These are phyloP conservation scores for Drosophila rellima DNA, from an alignment of 2,888 invertebrate genomes.

Conservation along the genomic window DNA sequence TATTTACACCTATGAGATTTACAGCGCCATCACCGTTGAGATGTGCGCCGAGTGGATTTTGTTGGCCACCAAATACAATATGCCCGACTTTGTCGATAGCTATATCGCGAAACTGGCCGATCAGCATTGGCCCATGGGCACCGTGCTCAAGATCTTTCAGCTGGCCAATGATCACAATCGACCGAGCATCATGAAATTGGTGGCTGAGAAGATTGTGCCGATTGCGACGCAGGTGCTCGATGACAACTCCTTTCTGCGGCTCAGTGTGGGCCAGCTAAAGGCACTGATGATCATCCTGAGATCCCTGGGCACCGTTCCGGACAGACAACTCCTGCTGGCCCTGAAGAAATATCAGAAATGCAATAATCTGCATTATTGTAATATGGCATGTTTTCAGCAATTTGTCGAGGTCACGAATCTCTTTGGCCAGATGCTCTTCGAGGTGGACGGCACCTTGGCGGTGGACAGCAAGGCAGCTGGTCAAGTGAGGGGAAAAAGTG, in stretches of 20 bases:
- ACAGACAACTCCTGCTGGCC: slow-evolving; percentile 33
- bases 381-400: slow-evolving; percentile 54
- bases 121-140: slow-evolving; percentile 52
- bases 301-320: slow-evolving; percentile 14
- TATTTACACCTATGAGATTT: slow-evolving; percentile 66
- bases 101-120: slow-evolving; percentile 50
- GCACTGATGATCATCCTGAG: slow-evolving; percentile 54
- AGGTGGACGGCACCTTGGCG: slow-evolving; percentile 50
- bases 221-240: slow-evolving; percentile 44
- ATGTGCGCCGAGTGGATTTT: slow-evolving; percentile 54
- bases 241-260: slow-evolving; percentile 44
- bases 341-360: slow-evolving; percentile 54
- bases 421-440: slow-evolving; percentile 45
- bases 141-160: slow-evolving; percentile 60
- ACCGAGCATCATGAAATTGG: slow-evolving; percentile 41
- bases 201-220: slow-evolving; percentile 55
- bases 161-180: slow-evolving; percentile 56
- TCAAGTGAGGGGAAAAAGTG: background rate
- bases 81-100: slow-evolving; percentile 57
- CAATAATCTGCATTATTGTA: slow-evolving; percentile 50
- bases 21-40: slow-evolving; percentile 44
- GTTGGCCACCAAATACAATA: slow-evolving; percentile 57
- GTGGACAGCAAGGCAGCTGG: background rate
- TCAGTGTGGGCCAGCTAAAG: slow-evolving; percentile 50
- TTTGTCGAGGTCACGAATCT: slow-evolving; percentile 56